A percentile compares a stretch with the other conserved stretches of the same genome.
These are phyloP conservation scores for Asobara japonica DNA, from an alignment of 1,140 invertebrate genomes.

Conservation along the genomic window DNA sequence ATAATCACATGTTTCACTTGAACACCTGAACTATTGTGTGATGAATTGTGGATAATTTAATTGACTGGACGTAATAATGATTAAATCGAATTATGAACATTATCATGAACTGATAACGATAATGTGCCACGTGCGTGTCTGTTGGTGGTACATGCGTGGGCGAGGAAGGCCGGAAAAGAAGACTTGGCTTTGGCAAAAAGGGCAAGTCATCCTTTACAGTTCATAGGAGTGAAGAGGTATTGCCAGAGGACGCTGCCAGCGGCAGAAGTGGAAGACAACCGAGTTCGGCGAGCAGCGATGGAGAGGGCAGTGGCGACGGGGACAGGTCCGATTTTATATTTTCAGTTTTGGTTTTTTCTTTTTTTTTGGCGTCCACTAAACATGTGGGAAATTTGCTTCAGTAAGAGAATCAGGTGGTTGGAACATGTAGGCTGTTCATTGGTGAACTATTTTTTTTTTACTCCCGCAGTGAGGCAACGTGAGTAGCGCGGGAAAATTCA, in stretches of 20 bases:
- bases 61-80: conserved; percentile 32
- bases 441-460: background rate
- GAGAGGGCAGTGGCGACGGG: conserved; percentile 84
- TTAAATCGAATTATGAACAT: conserved; percentile 37
- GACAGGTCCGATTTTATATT: conserved; percentile 73
- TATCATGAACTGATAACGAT: conserved; percentile 52
- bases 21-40: conserved; percentile 41
- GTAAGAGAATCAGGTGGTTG: background rate
- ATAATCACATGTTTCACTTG: conserved; percentile 8
- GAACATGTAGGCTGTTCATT: background rate
- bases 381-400: background rate
- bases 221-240: conserved; percentile 94
- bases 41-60: conserved; percentile 29
- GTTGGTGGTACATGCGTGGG: conserved; percentile 66
- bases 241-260: conserved; percentile 82
- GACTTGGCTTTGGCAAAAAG: conserved; percentile 94
- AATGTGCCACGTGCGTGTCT: conserved; percentile 63
- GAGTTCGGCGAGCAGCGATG: conserved; percentile 91
- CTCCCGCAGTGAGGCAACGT: background rate
- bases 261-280: conserved; percentile 80
- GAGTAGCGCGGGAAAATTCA: background rate
- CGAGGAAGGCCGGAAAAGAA: conserved; percentile 87
- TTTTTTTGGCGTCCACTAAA: conserved; percentile 3
- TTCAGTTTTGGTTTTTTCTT: conserved; percentile 30
- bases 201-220: conserved; percentile 94